Evolutionary conservation across 92 coral and sea anemone species (phyloP).

Genomic region (Umimayanthus chanpuru): DNA sequence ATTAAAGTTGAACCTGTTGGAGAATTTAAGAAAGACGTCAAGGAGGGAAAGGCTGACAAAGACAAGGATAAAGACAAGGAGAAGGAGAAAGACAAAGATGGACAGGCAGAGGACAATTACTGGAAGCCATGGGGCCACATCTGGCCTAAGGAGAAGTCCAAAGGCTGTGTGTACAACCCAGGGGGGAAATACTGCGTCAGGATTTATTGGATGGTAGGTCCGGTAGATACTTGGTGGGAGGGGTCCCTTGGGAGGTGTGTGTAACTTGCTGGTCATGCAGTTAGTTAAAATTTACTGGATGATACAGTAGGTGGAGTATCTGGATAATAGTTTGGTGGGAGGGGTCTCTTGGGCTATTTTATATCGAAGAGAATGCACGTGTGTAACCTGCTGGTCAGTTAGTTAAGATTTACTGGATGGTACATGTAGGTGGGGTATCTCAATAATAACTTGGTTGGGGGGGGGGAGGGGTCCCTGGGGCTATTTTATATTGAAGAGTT

Average conservation of each 20-base stretch:
- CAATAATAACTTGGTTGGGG: too few relatives aligned
- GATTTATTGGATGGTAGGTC: slow-evolving; percentile 92
- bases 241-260: slow-evolving; percentile 52
- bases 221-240: too few relatives aligned
- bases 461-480: too few relatives aligned
- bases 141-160: slow-evolving; percentile 97
- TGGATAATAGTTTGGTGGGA: too few relatives aligned
- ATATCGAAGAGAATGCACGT: too few relatives aligned
- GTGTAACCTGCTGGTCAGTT: too few relatives aligned
- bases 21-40: slow-evolving; percentile 70
- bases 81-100: slow-evolving; percentile 74
- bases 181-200: slow-evolving; percentile 94
- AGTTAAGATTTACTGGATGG: too few relatives aligned
- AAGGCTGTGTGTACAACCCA: slow-evolving; percentile 83
- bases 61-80: slow-evolving; percentile 73
- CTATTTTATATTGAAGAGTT: too few relatives aligned
- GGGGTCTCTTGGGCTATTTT: too few relatives aligned
- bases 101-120: slow-evolving; percentile 76
- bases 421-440: too few relatives aligned
- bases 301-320: slow-evolving; percentile 63
- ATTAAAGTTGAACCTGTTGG: slow-evolving; percentile 74
- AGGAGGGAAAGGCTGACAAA: slow-evolving; percentile 67
- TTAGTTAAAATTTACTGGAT: slow-evolving; percentile 70
- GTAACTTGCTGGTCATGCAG: slow-evolving; percentile 24
- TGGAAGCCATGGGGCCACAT: slow-evolving; percentile 99